Evolutionary conservation across 2,888 invertebrate species (phyloP).

Genomic region (Tipula lateralis): DNA sequence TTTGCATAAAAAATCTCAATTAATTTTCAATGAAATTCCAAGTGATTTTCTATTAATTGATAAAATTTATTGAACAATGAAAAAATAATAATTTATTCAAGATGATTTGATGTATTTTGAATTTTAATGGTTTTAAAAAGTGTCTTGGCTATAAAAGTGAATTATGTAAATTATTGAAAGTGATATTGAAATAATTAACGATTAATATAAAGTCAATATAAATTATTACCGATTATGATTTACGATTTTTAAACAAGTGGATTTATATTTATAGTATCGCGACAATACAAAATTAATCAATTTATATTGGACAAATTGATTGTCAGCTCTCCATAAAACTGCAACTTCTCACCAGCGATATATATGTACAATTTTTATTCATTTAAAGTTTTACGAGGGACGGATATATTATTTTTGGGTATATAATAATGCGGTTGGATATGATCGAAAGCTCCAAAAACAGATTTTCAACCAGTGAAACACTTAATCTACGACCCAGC

Average conservation of each 20-base stretch:
- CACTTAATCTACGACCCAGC: too few relatives aligned
- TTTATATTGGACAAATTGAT: too few relatives aligned
- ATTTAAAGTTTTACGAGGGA: too few relatives aligned
- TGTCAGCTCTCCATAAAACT: too few relatives aligned
- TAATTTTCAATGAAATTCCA: background rate
- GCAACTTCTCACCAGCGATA: too few relatives aligned
- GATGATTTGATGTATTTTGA: conserved; percentile 2
- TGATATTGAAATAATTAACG: background rate
- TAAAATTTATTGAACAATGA: conserved; percentile 2
- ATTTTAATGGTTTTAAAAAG: background rate
- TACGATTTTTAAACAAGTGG: background rate
- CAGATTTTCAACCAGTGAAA: too few relatives aligned
- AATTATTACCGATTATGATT: background rate
- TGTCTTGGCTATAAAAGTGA: background rate
- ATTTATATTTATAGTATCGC: too few relatives aligned
- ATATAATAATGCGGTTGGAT: too few relatives aligned
- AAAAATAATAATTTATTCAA: background rate
- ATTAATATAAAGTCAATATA: background rate
- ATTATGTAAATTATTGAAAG: background rate
- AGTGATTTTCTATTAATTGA: background rate
- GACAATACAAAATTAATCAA: too few relatives aligned
- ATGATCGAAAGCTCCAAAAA: too few relatives aligned
- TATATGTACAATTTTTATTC: too few relatives aligned
- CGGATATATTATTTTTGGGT: too few relatives aligned
- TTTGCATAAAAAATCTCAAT: background rate